Evolutionary conservation across 2,113 vertebrate genomes (phyloP), one percentile per base, ranked within the genome.

Genomic region (Acanthisitta chloris): DNA sequence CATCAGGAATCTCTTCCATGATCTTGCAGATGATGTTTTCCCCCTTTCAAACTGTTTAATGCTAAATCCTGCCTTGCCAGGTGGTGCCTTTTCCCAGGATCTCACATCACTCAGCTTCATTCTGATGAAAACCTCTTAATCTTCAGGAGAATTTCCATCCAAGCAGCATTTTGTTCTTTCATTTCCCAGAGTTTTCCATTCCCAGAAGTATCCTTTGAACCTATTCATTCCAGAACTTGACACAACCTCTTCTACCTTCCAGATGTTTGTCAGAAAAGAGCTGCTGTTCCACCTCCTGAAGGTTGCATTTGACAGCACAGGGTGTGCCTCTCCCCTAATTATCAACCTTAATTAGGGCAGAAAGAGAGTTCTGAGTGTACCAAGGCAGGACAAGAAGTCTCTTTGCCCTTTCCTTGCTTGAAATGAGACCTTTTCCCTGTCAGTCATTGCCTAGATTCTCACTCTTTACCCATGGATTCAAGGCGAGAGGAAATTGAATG

Each of bases 111-210:
- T 95, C 42, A 5, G 40, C 43, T 70, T 43, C 9, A 2, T 58
- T 6, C 62, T 43, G 82, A 66, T 58, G 95, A 90, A 94, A 96
- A 71, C 70, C 79, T 88, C 80, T 57, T 64, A 81, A 91, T 82
- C 91, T 95, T n/a, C 80, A 26, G 8, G 52, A 45, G 81, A 62
- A 24, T 29, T 64, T 33, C 73, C 67, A 90, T 95, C 94, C 91
- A 92, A 92, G 76, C n/a, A 20, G 24, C 21, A 21, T 65, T 86
- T 69, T 43, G 77, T 58, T 55, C 64, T 76, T 58, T 69, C 69
- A 69, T 94, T 95, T 86, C 83, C 91, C 91, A 95, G 6, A 65
- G 94, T 89, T 94, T 96, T 97, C 94, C 88, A 79, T 94, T 95
- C 93, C 20, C 54, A 88, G 94, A 95, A 96, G 62, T 89, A 38